Conservation (phyloP, 2,113 vertebrate genomes). For the Nothobranchius furzeri region DNA sequence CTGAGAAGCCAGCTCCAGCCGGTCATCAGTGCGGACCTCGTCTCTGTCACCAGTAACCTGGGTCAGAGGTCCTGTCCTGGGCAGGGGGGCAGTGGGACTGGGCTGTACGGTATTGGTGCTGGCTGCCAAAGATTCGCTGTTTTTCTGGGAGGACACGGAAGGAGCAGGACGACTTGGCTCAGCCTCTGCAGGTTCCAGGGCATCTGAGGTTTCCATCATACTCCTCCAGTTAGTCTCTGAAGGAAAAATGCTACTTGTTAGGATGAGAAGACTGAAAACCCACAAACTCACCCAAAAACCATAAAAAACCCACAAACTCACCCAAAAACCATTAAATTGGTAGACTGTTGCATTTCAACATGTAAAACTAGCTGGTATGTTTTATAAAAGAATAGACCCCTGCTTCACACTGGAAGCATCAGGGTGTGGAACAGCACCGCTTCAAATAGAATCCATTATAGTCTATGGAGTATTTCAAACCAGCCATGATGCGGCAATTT, state of each 20-base stretch:
- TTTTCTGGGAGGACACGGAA: slow-evolving; percentile 56
- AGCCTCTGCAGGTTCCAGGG: slow-evolving; percentile 84
- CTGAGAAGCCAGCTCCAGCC: slow-evolving; percentile 94
- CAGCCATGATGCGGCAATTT: too few relatives aligned
- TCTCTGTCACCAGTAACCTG: slow-evolving; percentile 76
- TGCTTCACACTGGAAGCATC: too few relatives aligned
- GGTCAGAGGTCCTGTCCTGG: slow-evolving; percentile 47
- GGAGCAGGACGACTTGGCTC: slow-evolving; percentile 73
- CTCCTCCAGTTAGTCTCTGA: slow-evolving; percentile 97
- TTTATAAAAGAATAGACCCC: too few relatives aligned
- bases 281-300: too few relatives aligned
- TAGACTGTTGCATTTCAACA: too few relatives aligned
- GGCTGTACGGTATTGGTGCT: slow-evolving; percentile 22
- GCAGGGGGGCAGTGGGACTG: slow-evolving; percentile 57
- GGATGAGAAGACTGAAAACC: neutral
- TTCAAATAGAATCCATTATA: too few relatives aligned
- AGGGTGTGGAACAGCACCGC: too few relatives aligned
- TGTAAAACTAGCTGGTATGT: too few relatives aligned
- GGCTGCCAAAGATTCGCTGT: slow-evolving; percentile 4
- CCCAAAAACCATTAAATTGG: too few relatives aligned
- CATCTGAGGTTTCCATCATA: slow-evolving; percentile 95
- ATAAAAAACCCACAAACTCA: too few relatives aligned
- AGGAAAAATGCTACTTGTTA: slow-evolving; percentile 32
- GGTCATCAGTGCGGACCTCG: slow-evolving; percentile 88
- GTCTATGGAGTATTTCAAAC: too few relatives aligned